These are phyloP conservation scores for Drosophila rhopaloa DNA, from an alignment of 1,140 invertebrate genomes.

Conservation along the genomic window DNA sequence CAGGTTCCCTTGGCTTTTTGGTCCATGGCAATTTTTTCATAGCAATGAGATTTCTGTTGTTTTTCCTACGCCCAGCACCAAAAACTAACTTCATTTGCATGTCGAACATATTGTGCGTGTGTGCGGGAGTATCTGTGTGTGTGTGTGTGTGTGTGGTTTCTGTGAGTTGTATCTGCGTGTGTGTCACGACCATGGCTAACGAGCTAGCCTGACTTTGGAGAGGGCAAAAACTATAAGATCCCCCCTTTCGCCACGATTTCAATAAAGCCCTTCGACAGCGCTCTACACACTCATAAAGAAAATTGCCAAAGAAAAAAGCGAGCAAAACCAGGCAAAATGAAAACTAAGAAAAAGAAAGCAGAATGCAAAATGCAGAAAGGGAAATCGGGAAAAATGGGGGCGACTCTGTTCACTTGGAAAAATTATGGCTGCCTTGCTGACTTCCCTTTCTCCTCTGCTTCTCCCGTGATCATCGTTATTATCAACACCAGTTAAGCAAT, in stretches of 20 bases:
- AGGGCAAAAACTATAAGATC: conserved; percentile 64
- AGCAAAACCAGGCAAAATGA: conserved; percentile 12
- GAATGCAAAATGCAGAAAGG: conserved; percentile 32
- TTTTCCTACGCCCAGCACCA: conserved; percentile 65
- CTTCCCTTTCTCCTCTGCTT: conserved; percentile 16
- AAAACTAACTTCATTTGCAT: conserved; percentile 82
- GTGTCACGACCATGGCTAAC: conserved; percentile 60
- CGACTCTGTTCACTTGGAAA: conserved; percentile 48
- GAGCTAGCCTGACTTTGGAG: conserved; percentile 59
- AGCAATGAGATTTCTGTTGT: conserved; percentile 68
- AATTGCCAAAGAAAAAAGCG: conserved; percentile 33
- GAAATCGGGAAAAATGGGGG: conserved; percentile 10
- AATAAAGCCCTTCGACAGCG: conserved; percentile 71
- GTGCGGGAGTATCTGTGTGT: conserved; percentile 15
- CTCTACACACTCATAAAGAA: conserved; percentile 49
- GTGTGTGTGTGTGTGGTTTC: conserved; percentile 15
- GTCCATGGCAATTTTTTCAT: conserved; percentile 54
- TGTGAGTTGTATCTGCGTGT: conserved; percentile 13
- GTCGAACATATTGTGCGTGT: conserved; percentile 50
- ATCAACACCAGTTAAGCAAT: conserved; percentile 77
- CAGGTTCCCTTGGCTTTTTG: conserved; percentile 45
- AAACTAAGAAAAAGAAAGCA: conserved; percentile 13
- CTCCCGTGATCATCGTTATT: conserved; percentile 70
- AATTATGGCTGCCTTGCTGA: conserved; percentile 67
- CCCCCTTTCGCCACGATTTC: conserved; percentile 53